phyloP scores from a whole-genome alignment of 2,888 invertebrate species.

The Thera obeliscata region DNA sequence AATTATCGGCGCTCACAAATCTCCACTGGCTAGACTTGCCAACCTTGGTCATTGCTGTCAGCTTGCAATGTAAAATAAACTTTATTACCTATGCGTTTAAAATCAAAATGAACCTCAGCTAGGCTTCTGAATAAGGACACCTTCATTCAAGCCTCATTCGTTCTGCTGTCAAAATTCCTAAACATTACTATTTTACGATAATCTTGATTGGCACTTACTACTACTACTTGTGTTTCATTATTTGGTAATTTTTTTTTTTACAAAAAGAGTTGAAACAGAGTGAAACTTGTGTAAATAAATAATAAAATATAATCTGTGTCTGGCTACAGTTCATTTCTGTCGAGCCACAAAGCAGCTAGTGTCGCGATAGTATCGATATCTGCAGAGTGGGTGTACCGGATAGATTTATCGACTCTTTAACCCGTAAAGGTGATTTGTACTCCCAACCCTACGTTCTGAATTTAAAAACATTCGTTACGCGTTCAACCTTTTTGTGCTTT shows the following conservation, averaged over 20 bases:
- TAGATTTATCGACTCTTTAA: conserved; percentile 74
- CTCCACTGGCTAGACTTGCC: conserved; percentile 48
- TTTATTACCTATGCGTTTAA: background rate
- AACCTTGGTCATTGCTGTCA: conserved; percentile 7
- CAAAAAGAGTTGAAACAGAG: background rate
- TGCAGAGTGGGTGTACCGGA: conserved; percentile 69
- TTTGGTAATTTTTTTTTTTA: too few relatives aligned
- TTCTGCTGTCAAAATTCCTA: too few relatives aligned
- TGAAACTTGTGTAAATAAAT: background rate
- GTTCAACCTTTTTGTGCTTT: conserved; percentile 29
- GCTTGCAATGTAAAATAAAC: conserved; percentile 7
- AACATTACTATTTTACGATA: too few relatives aligned
- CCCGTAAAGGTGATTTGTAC: conserved; percentile 76
- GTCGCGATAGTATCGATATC: conserved; percentile 65
- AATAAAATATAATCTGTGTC: conserved; percentile 26
- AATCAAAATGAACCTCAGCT: background rate
- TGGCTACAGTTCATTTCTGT: conserved; percentile 66
- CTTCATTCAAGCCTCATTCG: background rate
- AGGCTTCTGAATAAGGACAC: background rate
- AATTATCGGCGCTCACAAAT: conserved; percentile 69
- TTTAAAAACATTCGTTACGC: conserved; percentile 50
- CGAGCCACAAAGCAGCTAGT: conserved; percentile 64
- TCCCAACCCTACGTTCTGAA: conserved; percentile 50
- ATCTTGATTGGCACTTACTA: too few relatives aligned
- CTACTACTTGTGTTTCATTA: too few relatives aligned